Evolutionary conservation across 2,888 invertebrate species (phyloP).

Genomic region (Lithosia quadra): DNA sequence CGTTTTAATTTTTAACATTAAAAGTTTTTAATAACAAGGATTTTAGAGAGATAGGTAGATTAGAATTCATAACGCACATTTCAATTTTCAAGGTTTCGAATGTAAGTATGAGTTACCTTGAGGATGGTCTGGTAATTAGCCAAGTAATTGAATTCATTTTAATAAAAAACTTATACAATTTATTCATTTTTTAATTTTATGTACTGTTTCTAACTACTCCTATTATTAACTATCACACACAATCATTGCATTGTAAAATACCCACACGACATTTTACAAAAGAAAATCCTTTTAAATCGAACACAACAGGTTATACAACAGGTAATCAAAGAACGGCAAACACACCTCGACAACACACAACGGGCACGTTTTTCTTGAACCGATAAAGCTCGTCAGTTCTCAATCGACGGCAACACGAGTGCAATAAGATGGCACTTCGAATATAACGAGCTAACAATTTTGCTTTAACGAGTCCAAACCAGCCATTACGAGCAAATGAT

Average conservation of each 20-base stretch:
- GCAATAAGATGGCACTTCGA: slow-evolving; percentile 45
- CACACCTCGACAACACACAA: slow-evolving; percentile 20
- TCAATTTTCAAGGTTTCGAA: not conserved
- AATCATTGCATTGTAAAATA: not conserved
- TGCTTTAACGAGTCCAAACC: slow-evolving; percentile 43
- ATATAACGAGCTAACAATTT: slow-evolving; percentile 45
- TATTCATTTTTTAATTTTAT: not conserved
- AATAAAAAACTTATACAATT: not conserved
- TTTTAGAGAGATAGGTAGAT: not conserved
- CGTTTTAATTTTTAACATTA: too few species aligned
- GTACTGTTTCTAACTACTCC: not conserved
- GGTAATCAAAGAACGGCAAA: slow-evolving; percentile 23
- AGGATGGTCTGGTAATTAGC: not conserved
- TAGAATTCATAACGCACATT: not conserved
- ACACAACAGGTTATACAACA: slow-evolving; percentile 15
- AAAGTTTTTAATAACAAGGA: not conserved
- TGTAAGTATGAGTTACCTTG: not conserved
- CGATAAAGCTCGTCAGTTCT: slow-evolving; percentile 29
- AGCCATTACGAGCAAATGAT: slow-evolving; percentile 30
- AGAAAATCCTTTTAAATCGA: not conserved
- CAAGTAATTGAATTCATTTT: not conserved
- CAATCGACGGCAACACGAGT: slow-evolving; percentile 32
- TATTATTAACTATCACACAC: not conserved
- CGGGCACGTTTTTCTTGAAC: slow-evolving; percentile 28
- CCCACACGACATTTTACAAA: not conserved